phyloP scores from a whole-genome alignment of 2,797 vertebrate genomes.

The Ataeniobius toweri region DNA sequence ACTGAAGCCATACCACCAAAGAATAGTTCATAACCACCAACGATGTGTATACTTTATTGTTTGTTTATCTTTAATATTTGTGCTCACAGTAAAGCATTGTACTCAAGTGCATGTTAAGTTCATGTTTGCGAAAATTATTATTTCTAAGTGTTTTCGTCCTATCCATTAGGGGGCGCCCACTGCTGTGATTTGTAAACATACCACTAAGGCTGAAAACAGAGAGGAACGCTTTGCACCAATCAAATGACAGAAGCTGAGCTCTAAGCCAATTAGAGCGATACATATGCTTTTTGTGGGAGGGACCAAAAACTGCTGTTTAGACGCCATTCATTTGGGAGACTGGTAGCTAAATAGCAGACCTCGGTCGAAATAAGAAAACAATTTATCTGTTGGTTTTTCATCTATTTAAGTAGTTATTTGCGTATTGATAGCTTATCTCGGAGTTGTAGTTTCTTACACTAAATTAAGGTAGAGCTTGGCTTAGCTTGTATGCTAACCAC shows the following conservation, averaged over 20 bases:
- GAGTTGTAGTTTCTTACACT: background rate
- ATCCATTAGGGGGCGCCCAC: slow-evolving; percentile 16
- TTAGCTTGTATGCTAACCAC: slow-evolving; percentile 50
- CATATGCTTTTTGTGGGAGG: background rate
- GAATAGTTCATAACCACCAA: too few relatives aligned
- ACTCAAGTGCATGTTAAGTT: too few relatives aligned
- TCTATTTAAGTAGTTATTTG: background rate
- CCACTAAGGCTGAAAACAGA: background rate
- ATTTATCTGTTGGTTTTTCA: background rate
- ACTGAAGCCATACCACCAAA: too few relatives aligned
- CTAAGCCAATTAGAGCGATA: slow-evolving; percentile 28
- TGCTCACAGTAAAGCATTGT: too few relatives aligned
- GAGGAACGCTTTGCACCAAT: slow-evolving; percentile 26
- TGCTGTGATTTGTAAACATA: fast-evolving
- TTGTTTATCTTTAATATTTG: too few relatives aligned
- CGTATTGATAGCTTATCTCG: background rate
- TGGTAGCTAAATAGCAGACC: background rate
- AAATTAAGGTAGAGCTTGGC: slow-evolving; percentile 34
- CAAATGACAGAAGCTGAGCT: fast-evolving
- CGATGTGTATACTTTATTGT: too few relatives aligned
- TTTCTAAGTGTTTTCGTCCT: slow-evolving; percentile 1
- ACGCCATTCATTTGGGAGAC: background rate
- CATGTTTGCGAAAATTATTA: too few relatives aligned
- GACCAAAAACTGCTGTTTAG: background rate
- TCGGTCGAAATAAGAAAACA: fast-evolving